Percentiles rank a stretch among this genome's conserved stretches.
Evolutionary conservation across 2,113 vertebrate genomes (phyloP).

Genomic region (Trichomycterus rosablanca): DNA sequence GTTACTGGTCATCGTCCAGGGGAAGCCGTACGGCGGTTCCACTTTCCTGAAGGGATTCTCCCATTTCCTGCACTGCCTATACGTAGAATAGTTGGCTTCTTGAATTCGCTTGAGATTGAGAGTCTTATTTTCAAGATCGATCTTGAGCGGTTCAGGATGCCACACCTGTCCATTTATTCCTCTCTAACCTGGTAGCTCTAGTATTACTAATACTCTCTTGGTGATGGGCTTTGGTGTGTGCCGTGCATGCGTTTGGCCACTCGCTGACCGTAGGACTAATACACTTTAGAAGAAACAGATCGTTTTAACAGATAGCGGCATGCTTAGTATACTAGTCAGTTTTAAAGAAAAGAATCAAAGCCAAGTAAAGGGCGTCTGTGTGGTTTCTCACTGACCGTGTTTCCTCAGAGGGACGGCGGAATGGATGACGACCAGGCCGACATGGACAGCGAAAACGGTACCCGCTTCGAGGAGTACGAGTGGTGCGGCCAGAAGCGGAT

Average conservation of each 20-base stretch:
- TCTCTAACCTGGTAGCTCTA: slow-evolving; percentile 38
- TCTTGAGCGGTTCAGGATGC: slow-evolving; percentile 33
- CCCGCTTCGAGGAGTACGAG: slow-evolving; percentile 96
- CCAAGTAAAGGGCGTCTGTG: not conserved
- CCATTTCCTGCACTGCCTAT: not conserved
- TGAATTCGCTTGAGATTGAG: slow-evolving; percentile 1
- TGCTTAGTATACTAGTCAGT: not conserved
- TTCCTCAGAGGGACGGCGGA: slow-evolving; percentile 86
- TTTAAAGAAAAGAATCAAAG: no score
- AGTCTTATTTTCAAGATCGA: not conserved
- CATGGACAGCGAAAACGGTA: slow-evolving; percentile 89
- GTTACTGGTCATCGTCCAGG: slow-evolving; percentile 27
- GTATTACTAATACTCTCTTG: slow-evolving; percentile 39
- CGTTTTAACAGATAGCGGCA: no score
- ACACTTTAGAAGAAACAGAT: no score
- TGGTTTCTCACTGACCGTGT: slow-evolving; percentile 39
- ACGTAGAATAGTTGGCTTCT: slow-evolving; percentile 16
- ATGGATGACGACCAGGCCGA: slow-evolving; percentile 91
- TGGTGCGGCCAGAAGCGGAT: slow-evolving; percentile 99
- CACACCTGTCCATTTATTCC: slow-evolving; percentile 17
- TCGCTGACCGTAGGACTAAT: slow-evolving; percentile 4
- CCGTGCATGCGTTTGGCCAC: slow-evolving; percentile 31
- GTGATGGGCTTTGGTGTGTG: slow-evolving; percentile 33
- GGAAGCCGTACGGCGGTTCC: slow-evolving; percentile 25
- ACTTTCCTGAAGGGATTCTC: slow-evolving; percentile 14